Percentiles rank a stretch among this genome's conserved stretches.
phyloP scores from a whole-genome alignment of 2,797 vertebrate genomes.

The Melanotaenia parkinsoni region DNA sequence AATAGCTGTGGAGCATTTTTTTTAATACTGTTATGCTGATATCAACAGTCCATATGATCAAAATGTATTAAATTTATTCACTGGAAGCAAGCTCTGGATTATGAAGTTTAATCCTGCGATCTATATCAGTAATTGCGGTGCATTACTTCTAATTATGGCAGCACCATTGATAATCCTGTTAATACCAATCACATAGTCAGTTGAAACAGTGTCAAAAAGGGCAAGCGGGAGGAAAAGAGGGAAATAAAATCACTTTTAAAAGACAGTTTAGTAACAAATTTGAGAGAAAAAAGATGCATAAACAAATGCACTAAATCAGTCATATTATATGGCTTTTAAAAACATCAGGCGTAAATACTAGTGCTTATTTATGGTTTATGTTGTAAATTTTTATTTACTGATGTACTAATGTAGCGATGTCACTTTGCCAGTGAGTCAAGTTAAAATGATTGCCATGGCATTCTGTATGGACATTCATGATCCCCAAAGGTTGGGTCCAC shows the following conservation, averaged over 20 bases:
- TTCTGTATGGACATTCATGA: constrained; percentile 1
- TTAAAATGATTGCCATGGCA: neutral
- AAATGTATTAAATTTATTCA: constrained; percentile 66
- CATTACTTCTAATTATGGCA: constrained; percentile 81
- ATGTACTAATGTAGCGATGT: constrained; percentile 1
- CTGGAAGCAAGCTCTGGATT: constrained; percentile 68
- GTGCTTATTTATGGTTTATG: neutral
- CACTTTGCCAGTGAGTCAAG: neutral
- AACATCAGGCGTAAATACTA: neutral
- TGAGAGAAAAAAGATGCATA: neutral
- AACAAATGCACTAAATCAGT: constrained; percentile 17
- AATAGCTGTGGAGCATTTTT: constrained; percentile 46
- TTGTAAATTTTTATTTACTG: constrained; percentile 2
- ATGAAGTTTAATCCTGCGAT: constrained; percentile 81
- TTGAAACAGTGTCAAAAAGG: constrained; percentile 56
- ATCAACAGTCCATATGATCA: constrained; percentile 67
- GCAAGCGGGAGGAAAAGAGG: constrained; percentile 42
- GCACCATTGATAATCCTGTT: constrained; percentile 82
- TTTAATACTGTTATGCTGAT: constrained; percentile 56
- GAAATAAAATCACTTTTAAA: constrained; percentile 32
- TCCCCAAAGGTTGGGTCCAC: constrained; percentile 10
- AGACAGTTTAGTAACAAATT: constrained; percentile 27
- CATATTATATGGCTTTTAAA: constrained; percentile 4
- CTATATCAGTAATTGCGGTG: constrained; percentile 80
- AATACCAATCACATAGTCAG: constrained; percentile 79